Percentiles rank a stretch among this genome's conserved stretches.
phyloP scores from a whole-genome alignment of 2,113 vertebrate species.

The Periophthalmodon schlosseri region DNA sequence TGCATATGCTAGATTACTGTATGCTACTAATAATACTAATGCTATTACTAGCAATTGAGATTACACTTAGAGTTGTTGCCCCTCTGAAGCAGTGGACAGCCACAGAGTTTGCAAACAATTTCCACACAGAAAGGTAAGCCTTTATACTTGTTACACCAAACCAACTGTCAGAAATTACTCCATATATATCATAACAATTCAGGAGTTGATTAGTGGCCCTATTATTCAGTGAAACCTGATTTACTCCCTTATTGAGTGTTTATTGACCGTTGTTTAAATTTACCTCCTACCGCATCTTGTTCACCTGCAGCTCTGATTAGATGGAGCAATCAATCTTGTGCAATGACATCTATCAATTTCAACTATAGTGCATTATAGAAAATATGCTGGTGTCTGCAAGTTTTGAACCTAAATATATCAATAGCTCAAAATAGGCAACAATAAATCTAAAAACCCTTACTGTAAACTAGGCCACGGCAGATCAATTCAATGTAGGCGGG shows the following conservation, averaged over 20 bases:
- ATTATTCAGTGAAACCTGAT: neutral
- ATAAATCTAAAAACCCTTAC: slow-evolving; percentile 22
- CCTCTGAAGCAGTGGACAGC: too few species aligned
- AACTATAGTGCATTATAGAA: neutral
- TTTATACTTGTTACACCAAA: neutral
- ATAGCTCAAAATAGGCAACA: slow-evolving; percentile 21
- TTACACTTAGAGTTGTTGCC: too few species aligned
- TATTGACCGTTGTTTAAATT: slow-evolving; percentile 20
- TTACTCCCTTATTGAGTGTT: slow-evolving; percentile 6
- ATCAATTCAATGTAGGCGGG: slow-evolving; percentile 59
- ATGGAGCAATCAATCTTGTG: slow-evolving; percentile 5
- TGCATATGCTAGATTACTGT: too few species aligned
- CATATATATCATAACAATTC: neutral
- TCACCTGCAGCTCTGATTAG: slow-evolving; percentile 23
- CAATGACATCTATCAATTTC: neutral
- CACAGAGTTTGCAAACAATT: too few species aligned
- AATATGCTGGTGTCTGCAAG: neutral
- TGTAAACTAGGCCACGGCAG: slow-evolving; percentile 26
- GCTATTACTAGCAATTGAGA: too few species aligned
- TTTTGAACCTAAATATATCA: slow-evolving; percentile 7
- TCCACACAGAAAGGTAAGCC: neutral
- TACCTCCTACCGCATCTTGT: slow-evolving; percentile 34
- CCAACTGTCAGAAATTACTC: neutral
- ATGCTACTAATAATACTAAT: too few species aligned
- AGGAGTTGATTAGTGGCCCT: neutral